phyloP scores from a whole-genome alignment of 2,888 invertebrate genomes.

The Drosophila acutilabella region DNA sequence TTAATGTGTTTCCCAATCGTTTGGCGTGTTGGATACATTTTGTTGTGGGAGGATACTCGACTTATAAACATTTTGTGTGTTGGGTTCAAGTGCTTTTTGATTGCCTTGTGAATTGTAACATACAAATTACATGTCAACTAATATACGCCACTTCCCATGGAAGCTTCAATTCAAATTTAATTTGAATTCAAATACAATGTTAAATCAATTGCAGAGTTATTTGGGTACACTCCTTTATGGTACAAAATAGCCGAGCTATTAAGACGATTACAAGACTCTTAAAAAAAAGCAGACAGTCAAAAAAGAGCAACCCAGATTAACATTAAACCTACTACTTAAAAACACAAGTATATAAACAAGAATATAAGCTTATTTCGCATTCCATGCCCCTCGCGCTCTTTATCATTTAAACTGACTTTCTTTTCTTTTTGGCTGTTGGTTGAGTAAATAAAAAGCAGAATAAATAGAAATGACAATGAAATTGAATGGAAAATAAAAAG shows the following conservation, averaged over 20 bases:
- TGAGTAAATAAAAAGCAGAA: slow-evolving; percentile 54
- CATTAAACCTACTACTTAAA: slow-evolving; percentile 11
- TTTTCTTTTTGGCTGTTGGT: slow-evolving; percentile 43
- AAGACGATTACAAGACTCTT: slow-evolving; percentile 50
- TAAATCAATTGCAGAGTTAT: slow-evolving; percentile 37
- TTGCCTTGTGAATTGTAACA: slow-evolving; percentile 29
- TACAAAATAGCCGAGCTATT: not conserved
- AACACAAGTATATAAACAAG: not conserved
- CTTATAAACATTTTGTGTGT: slow-evolving; percentile 39
- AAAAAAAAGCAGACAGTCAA: slow-evolving; percentile 32
- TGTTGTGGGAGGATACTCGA: slow-evolving; percentile 60
- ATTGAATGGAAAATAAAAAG: slow-evolving; percentile 47
- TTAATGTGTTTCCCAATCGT: slow-evolving; percentile 71
- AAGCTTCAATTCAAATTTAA: too few relatives aligned
- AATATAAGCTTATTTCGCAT: slow-evolving; percentile 12
- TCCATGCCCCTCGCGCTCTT: slow-evolving; percentile 12
- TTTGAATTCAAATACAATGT: not conserved
- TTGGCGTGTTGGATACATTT: slow-evolving; percentile 34
- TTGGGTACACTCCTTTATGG: not conserved
- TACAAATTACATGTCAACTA: slow-evolving; percentile 1
- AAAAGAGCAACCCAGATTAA: slow-evolving; percentile 37
- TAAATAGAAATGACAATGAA: slow-evolving; percentile 66
- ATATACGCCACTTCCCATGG: not conserved
- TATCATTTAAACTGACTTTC: slow-evolving; percentile 64
- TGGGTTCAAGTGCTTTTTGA: slow-evolving; percentile 60